Conservation (phyloP, 2,888 invertebrate species). For the Volucella inanis region DNA sequence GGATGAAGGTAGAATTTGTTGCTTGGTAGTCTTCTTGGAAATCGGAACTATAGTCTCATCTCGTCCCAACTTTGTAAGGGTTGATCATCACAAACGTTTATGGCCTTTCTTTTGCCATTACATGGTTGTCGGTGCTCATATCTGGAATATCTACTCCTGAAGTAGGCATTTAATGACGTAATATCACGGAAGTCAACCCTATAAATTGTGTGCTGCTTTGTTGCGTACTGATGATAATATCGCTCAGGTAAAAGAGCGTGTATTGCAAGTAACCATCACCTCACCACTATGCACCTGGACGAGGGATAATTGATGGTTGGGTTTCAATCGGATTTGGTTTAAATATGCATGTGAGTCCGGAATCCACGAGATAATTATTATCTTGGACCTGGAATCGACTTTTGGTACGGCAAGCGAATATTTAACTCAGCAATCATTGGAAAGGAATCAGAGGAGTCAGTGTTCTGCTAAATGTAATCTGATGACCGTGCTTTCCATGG, state of each 20-base stretch:
- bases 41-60: constrained; percentile 16
- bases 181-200: constrained; percentile 67
- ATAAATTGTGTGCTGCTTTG: constrained; percentile 53
- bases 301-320: constrained; percentile 57
- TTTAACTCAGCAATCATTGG: constrained; percentile 45
- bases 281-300: constrained; percentile 45
- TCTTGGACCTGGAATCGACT: constrained; percentile 24
- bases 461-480: background rate
- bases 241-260: constrained; percentile 15
- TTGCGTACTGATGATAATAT: constrained; percentile 29
- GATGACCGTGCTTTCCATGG: too few relatives aligned
- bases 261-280: constrained; percentile 18
- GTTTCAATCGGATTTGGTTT: constrained; percentile 49
- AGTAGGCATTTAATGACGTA: constrained; percentile 66
- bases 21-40: constrained; percentile 34
- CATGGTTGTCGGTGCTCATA: background rate
- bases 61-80: background rate
- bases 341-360: constrained; percentile 42
- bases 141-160: constrained; percentile 8
- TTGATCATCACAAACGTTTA: constrained; percentile 63
- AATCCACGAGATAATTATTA: constrained; percentile 36
- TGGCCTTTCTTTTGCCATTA: constrained; percentile 37
- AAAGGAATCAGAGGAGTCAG: constrained; percentile 22
- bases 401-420: constrained; percentile 33
- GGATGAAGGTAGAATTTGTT: constrained; percentile 55